Evolutionary conservation across 2,888 invertebrate genomes (phyloP).

Genomic region (Hipparchia semele): DNA sequence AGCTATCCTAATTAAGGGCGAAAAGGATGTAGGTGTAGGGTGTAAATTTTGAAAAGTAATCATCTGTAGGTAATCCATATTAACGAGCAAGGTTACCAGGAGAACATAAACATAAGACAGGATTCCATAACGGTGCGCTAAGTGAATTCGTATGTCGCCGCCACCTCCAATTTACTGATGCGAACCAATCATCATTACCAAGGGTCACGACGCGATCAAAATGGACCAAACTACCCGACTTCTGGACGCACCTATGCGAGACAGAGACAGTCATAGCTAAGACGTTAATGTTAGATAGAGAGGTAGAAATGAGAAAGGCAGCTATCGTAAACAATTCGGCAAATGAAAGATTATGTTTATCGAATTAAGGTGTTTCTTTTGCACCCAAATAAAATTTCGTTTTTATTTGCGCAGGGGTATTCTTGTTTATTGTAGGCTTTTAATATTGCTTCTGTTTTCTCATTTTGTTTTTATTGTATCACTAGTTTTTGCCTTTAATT

Average conservation of each 20-base stretch:
- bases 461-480: constrained; percentile 27
- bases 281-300: constrained; percentile 44
- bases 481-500: not conserved
- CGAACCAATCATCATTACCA: constrained; percentile 78
- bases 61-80: not conserved
- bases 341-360: constrained; percentile 83
- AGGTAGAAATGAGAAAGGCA: constrained; percentile 49
- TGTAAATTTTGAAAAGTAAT: too few species aligned
- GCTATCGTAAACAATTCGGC: constrained; percentile 69
- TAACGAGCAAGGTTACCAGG: constrained; percentile 22
- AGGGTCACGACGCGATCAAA: constrained; percentile 51
- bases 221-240: constrained; percentile 52
- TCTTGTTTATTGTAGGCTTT: constrained; percentile 53
- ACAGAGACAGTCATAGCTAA: constrained; percentile 47
- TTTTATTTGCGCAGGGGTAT: constrained; percentile 66
- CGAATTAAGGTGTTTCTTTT: constrained; percentile 73
- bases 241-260: constrained; percentile 60
- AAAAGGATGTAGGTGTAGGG: too few species aligned
- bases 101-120: constrained; percentile 45
- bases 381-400: constrained; percentile 69
- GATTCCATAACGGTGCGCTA: constrained; percentile 52
- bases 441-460: constrained; percentile 41
- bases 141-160: constrained; percentile 79
- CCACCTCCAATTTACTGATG: constrained; percentile 69
- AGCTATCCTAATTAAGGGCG: too few species aligned